A percentile compares a stretch with the other conserved stretches of the same genome.
These are phyloP conservation scores for Tokudaia muenninki DNA, from an alignment of 2,797 vertebrate genomes.

Conservation along the genomic window DNA sequence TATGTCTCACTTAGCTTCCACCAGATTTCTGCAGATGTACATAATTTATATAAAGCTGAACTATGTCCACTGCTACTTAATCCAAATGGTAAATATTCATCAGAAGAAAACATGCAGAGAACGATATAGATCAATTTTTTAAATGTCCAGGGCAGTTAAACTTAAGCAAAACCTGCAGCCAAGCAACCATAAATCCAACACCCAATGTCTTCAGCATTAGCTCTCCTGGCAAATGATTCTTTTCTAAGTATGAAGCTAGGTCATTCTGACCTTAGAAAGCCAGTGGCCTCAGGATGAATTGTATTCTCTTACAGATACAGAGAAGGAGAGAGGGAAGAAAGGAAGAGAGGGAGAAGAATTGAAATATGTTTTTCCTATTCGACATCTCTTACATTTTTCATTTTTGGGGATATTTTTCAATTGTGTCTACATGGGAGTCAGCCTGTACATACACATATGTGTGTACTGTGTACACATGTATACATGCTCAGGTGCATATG, in stretches of 20 bases:
- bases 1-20: background rate
- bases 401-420: background rate
- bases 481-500: background rate
- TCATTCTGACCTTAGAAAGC: slow-evolving; percentile 5
- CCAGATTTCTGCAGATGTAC: background rate
- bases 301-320: background rate
- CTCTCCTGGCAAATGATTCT: background rate
- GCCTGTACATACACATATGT: background rate
- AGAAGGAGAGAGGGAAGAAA: background rate
- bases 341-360: background rate
- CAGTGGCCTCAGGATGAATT: background rate
- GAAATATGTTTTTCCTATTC: background rate
- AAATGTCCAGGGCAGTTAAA: slow-evolving; percentile 1
- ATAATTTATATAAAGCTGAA: slow-evolving; percentile 36
- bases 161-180: background rate
- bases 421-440: background rate
- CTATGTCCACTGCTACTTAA: slow-evolving; percentile 35
- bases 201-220: background rate
- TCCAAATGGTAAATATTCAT: slow-evolving; percentile 66
- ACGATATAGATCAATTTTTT: slow-evolving; percentile 56
- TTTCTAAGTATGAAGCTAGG: slow-evolving; percentile 16
- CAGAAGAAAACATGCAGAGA: slow-evolving; percentile 40
- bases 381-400: background rate
- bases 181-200: background rate
- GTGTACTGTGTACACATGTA: background rate